A percentile compares a stretch with the other conserved stretches of the same genome.
Evolutionary conservation across 2,113 vertebrate species (phyloP).

Genomic region (Hystrix cristata): DNA sequence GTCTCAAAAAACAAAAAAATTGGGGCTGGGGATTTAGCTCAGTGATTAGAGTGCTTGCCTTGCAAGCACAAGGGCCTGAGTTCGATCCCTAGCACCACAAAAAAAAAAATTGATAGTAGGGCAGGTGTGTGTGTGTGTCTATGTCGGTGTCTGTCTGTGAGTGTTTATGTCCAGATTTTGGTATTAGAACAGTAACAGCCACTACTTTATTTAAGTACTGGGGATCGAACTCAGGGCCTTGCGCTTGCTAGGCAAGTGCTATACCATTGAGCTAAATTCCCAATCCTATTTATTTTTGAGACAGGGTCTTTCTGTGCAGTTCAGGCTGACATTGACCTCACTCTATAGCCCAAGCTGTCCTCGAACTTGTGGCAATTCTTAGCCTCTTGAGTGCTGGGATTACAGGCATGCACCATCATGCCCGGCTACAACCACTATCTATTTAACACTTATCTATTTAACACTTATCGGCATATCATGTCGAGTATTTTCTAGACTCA

Average conservation of each 20-base stretch:
- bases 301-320: neutral
- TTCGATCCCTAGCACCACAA: neutral
- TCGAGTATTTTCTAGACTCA: conserved; percentile 10
- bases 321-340: neutral
- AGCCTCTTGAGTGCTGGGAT: neutral
- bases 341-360: neutral
- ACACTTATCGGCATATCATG: neutral
- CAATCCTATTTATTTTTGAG: neutral
- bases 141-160: neutral
- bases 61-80: no score
- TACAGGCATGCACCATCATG: neutral
- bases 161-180: conserved; percentile 18
- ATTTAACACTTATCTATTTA: neutral
- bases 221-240: no score
- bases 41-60: no score
- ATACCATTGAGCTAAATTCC: no score
- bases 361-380: neutral
- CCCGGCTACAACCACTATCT: neutral
- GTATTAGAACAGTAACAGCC: neutral
- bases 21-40: no score
- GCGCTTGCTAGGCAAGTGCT: no score
- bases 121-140: neutral
- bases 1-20: neutral
- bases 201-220: neutral
- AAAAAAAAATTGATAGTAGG: neutral